These are phyloP conservation scores for Aphaenogaster ashmeadi DNA, from an alignment of 1,140 invertebrate species.

Conservation along the genomic window DNA sequence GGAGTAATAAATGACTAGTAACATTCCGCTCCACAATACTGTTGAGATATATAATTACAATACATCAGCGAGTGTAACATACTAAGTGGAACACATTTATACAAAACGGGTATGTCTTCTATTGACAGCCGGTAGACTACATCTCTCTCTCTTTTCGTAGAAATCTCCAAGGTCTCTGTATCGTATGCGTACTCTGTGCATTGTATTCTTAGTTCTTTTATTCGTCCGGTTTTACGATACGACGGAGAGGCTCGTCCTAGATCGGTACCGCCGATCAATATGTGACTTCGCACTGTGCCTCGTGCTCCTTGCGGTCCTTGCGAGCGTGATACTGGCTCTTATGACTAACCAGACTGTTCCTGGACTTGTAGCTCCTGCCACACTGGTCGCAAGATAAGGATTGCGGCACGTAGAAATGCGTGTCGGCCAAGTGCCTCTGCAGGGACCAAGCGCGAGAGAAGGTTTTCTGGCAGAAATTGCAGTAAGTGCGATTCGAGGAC, in stretches of 20 bases:
- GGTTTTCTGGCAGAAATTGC: conserved; percentile 86
- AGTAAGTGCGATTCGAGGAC: conserved; percentile 79
- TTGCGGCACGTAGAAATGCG: conserved; percentile 87
- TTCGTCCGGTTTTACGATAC: conserved; percentile 1
- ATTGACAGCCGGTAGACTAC: conserved; percentile 10
- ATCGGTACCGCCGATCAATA: conserved; percentile 63
- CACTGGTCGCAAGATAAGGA: conserved; percentile 87
- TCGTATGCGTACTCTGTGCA: background rate
- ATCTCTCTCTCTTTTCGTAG: background rate
- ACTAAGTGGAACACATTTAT: conserved; percentile 16
- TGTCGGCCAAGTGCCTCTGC: conserved; percentile 88
- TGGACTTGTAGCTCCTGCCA: conserved; percentile 87
- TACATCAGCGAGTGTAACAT: conserved; percentile 12
- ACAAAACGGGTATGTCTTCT: background rate
- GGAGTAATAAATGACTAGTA: conserved; percentile 41
- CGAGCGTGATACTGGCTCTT: conserved; percentile 87
- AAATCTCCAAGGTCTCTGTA: background rate
- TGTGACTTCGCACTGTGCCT: conserved; percentile 75
- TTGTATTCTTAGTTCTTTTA: conserved; percentile 4
- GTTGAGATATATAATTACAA: conserved; percentile 41
- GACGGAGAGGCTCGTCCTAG: conserved; percentile 17
- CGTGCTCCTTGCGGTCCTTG: conserved; percentile 81
- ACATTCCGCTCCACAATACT: conserved; percentile 49
- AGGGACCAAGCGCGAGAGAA: conserved; percentile 88
- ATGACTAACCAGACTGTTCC: conserved; percentile 88